A percentile compares a stretch with the other conserved stretches of the same genome.
These are phyloP conservation scores for Acleris emargana DNA, from an alignment of 2,888 invertebrate species.

Conservation along the genomic window DNA sequence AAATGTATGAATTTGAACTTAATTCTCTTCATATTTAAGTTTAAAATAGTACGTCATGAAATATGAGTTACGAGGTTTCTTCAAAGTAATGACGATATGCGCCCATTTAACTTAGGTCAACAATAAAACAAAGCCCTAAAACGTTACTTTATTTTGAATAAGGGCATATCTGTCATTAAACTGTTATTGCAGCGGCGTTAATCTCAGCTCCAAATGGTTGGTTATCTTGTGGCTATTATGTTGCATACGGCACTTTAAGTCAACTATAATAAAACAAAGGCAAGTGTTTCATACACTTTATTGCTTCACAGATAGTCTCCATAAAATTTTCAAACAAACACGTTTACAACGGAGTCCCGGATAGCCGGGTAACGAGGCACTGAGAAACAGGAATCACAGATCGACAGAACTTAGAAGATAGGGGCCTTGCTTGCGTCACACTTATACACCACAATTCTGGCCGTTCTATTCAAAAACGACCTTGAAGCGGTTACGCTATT, in stretches of 20 bases:
- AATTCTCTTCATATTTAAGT: too few species aligned
- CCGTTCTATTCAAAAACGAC: too few species aligned
- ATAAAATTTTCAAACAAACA: constrained; percentile 82
- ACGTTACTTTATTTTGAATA: neutral
- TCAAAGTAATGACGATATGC: too few species aligned
- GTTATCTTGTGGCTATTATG: too few species aligned
- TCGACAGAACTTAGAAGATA: constrained; percentile 80
- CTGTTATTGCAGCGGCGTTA: too few species aligned
- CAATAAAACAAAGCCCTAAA: constrained; percentile 47
- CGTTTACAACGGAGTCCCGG: constrained; percentile 77
- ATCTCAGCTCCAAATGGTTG: too few species aligned
- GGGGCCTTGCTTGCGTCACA: constrained; percentile 32
- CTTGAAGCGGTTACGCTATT: too few species aligned
- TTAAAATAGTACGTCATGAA: too few species aligned
- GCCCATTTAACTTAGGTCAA: neutral
- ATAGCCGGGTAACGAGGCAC: constrained; percentile 78
- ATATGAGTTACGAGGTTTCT: too few species aligned
- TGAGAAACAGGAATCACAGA: constrained; percentile 85
- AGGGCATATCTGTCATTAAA: neutral
- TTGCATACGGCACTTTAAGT: too few species aligned
- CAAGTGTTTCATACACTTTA: constrained; percentile 82
- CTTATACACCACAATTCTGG: neutral
- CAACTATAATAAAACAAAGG: constrained; percentile 48
- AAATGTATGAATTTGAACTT: too few species aligned
- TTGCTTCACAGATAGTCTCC: constrained; percentile 82